Conservation (phyloP, 2,888 invertebrate species). For the Brachypalpus laphriformis region DNA sequence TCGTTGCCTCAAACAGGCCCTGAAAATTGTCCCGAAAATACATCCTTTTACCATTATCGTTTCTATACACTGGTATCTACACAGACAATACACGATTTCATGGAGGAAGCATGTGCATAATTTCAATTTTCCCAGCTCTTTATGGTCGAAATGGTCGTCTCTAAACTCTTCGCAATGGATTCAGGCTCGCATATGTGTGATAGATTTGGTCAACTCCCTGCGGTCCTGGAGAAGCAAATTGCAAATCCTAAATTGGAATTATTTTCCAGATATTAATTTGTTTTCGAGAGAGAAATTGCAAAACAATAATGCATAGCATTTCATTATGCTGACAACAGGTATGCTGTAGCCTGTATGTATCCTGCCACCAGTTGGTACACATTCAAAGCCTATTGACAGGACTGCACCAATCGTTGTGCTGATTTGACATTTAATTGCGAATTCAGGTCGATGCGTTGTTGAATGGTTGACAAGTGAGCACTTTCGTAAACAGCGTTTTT, state of each 20-base stretch:
- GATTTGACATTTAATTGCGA: constrained; percentile 71
- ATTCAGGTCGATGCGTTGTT: constrained; percentile 64
- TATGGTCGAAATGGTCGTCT: constrained; percentile 48
- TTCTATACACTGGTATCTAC: background rate
- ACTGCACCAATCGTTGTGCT: constrained; percentile 54
- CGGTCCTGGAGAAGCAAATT: background rate
- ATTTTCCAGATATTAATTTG: constrained; percentile 61
- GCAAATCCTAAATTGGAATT: constrained; percentile 31
- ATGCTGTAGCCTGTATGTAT: background rate
- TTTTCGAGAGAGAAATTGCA: constrained; percentile 18
- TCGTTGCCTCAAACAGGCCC: background rate
- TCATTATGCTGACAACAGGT: constrained; percentile 55
- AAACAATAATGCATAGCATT: constrained; percentile 34
- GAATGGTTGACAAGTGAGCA: constrained; percentile 67
- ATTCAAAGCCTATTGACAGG: constrained; percentile 49
- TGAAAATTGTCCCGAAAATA: constrained; percentile 28
- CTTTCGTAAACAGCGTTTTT: constrained; percentile 59
- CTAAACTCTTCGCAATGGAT: constrained; percentile 30
- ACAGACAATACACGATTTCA: constrained; percentile 17
- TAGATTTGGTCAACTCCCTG: constrained; percentile 14
- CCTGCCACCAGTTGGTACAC: background rate
- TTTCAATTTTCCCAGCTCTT: constrained; percentile 65
- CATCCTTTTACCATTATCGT: constrained; percentile 41
- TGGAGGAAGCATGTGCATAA: constrained; percentile 57
- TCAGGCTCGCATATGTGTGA: background rate